Evolutionary conservation across 2,113 vertebrate genomes (phyloP).

Genomic region (Oriolus oriolus): DNA sequence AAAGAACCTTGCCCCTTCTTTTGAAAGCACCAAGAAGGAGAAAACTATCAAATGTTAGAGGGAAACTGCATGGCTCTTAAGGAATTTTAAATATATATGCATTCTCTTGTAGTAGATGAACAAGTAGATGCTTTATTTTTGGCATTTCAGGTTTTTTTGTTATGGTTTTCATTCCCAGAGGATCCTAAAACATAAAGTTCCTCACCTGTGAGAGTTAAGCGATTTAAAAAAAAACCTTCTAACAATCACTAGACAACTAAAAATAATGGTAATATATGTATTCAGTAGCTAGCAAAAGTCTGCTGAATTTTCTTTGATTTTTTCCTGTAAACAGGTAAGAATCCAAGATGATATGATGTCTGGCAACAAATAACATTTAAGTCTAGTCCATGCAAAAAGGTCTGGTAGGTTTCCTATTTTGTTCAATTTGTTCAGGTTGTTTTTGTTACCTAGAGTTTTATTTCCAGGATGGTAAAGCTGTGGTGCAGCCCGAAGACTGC

Average conservation of each 20-base stretch:
- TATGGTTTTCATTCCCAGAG: background rate
- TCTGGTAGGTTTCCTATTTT: background rate
- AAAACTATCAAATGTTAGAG: background rate
- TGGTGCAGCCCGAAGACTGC: background rate
- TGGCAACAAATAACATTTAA: background rate
- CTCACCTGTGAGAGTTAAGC: background rate
- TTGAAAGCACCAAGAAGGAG: background rate
- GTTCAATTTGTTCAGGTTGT: background rate
- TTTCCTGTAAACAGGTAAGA: background rate
- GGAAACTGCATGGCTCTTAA: background rate
- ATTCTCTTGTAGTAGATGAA: background rate
- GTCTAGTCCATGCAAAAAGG: background rate
- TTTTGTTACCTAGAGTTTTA: background rate
- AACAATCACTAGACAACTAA: background rate
- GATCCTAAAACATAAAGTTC: background rate
- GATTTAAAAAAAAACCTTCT: background rate
- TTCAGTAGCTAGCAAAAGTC: background rate
- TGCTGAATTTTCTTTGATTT: background rate
- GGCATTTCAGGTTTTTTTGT: background rate
- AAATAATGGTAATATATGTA: background rate
- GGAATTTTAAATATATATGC: background rate
- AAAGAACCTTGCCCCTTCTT: background rate
- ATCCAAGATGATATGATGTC: background rate
- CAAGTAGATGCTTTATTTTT: background rate
- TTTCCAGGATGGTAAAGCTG: background rate